Percentiles rank a stretch among this genome's conserved stretches.
phyloP scores from a whole-genome alignment of 2,797 vertebrate species.

The Siniperca scherzeri region DNA sequence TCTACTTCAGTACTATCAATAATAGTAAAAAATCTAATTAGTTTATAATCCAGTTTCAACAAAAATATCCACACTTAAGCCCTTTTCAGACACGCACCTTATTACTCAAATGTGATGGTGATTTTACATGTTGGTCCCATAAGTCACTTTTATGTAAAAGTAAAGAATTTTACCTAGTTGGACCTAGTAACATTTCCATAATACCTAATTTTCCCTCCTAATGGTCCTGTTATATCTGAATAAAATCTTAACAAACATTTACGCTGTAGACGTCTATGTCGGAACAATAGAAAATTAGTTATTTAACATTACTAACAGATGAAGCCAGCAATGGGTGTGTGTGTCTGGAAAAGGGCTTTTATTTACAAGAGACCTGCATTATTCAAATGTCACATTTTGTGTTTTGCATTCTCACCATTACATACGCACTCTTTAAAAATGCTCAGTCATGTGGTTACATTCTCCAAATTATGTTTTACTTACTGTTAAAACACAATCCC shows the following conservation, averaged over 20 bases:
- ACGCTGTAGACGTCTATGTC: background rate
- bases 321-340: background rate
- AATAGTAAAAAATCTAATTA: no score
- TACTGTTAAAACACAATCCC: conserved; percentile 3
- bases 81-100: background rate
- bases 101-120: background rate
- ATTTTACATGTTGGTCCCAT: background rate
- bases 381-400: background rate
- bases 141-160: background rate
- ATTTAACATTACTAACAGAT: background rate
- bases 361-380: background rate
- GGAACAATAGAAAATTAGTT: background rate
- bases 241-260: background rate
- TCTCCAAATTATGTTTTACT: conserved; percentile 11
- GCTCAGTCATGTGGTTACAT: conserved; percentile 12
- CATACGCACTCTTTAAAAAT: background rate
- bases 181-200: background rate
- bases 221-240: background rate
- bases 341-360: background rate
- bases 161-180: no score
- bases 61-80: background rate
- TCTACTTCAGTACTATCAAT: background rate
- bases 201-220: no score
- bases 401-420: background rate
- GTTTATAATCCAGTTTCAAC: background rate